Base-by-base conservation (phyloP, 1,140 invertebrate genomes). In the Cydia fagiglandana region DNA sequence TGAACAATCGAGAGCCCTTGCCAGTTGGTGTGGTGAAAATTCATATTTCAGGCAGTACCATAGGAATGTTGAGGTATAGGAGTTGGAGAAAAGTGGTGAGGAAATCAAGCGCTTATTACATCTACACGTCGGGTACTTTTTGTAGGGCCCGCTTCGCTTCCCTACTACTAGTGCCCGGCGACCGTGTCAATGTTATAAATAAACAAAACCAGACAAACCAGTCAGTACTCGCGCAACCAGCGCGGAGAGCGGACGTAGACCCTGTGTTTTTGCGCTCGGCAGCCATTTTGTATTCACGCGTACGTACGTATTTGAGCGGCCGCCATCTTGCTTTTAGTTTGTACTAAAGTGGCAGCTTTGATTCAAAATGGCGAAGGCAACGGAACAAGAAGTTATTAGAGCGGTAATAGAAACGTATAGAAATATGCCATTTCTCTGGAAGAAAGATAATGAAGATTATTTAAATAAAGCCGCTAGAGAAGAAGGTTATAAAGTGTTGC, bases 321-420 rank as follows among this genome's bases (percentile, higher is more conserved):
- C 34, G 30, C 47, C 47, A 50, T 50, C 10, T 50, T 50, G 47
- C 0, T 53, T 53, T 6, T 2, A n/a, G 13, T n/a, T 12, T 53
- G 4, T 15, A 50, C 30, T 30, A 30, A 30, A 30, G 30, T 30
- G 30, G 30, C 30, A 3, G 34, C 6, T 7, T 38, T 38, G 34
- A 38, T 7, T 38, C 34, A 7, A 38, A 38, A 45, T 53, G 50
- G 50, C 50, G 50, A 53, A 45, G 41, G 41, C 50, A 5, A n/a
- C 50, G 3, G 66, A 78, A 73, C 74, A 66, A 24, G 66, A 81
- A 47, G 56, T 76, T 45, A 24, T 75, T 13, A 66, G 20, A 47
- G 64, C 79, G 20, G 17, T 82, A 0, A 68, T 82, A 76, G 76
- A 74, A 50, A 61, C 74, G 64, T 83, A 83, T n/a, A 79, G 76